Conservation (phyloP, 2,888 invertebrate species). For the Smittia aterrima region DNA sequence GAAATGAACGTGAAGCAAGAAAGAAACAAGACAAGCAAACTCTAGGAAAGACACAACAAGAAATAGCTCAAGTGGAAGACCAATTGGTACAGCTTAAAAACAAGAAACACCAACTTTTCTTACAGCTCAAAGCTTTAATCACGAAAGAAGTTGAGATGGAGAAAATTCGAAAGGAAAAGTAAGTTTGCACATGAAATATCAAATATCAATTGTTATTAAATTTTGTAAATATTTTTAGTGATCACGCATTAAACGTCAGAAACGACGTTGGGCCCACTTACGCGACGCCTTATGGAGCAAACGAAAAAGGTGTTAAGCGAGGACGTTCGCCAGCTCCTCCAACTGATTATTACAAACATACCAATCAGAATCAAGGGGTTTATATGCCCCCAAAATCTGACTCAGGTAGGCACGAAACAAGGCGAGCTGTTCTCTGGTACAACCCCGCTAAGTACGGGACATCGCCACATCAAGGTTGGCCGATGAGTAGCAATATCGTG, state of each 20-base stretch:
- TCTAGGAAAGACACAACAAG: conserved; percentile 26
- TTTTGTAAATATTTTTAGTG: background rate
- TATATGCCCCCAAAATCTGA: conserved; percentile 28
- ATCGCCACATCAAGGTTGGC: conserved; percentile 29
- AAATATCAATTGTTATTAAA: background rate
- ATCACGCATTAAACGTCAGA: conserved; percentile 8
- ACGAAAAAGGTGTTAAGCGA: conserved; percentile 15
- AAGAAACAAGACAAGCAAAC: conserved; percentile 35
- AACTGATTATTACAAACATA: conserved; percentile 31
- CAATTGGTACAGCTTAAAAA: conserved; percentile 31
- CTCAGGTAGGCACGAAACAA: background rate
- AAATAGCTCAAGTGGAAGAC: conserved; percentile 24
- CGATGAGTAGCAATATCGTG: conserved; percentile 6
- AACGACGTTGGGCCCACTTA: conserved; percentile 23
- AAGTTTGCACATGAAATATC: background rate
- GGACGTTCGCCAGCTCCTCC: conserved; percentile 12
- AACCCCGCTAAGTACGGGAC: conserved; percentile 26
- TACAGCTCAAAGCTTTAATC: conserved; percentile 22
- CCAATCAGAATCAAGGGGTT: background rate
- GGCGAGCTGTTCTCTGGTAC: conserved; percentile 27
- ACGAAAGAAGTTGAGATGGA: conserved; percentile 39
- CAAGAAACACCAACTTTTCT: conserved; percentile 32
- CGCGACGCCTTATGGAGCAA: background rate
- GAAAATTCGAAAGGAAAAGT: conserved; percentile 28
- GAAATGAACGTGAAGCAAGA: conserved; percentile 3